phyloP scores from a whole-genome alignment of 2,113 vertebrate species.

The human (Homo sapiens) region GRCh38 chr1:92171001-92171500 shows the following conservation, averaged over 20 bases:
- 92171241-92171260: constrained; percentile 16
- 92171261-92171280: constrained; percentile 31
- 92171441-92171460: constrained; percentile 94
- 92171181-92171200: neutral
- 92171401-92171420: constrained; percentile 96
- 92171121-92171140: constrained; percentile 31
- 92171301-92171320: constrained; percentile 51
- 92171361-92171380: constrained; percentile 68
- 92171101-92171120: constrained; percentile 24
- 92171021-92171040: constrained; percentile 23
- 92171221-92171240: constrained; percentile 27
- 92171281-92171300: constrained; percentile 54
- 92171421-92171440: constrained; percentile 93
- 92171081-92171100: constrained; percentile 49
- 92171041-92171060: constrained; percentile 48
- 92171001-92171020: constrained; percentile 43
- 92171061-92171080: constrained; percentile 45
- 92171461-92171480: constrained; percentile 82
- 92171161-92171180: constrained; percentile 45
- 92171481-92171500: neutral
- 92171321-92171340: constrained; percentile 39
- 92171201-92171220: constrained; percentile 11
- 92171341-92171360: constrained; percentile 26
- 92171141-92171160: neutral
- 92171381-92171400: constrained; percentile 84